phyloP scores from a whole-genome alignment of 2,888 invertebrate species.

The Taenaris catops region DNA sequence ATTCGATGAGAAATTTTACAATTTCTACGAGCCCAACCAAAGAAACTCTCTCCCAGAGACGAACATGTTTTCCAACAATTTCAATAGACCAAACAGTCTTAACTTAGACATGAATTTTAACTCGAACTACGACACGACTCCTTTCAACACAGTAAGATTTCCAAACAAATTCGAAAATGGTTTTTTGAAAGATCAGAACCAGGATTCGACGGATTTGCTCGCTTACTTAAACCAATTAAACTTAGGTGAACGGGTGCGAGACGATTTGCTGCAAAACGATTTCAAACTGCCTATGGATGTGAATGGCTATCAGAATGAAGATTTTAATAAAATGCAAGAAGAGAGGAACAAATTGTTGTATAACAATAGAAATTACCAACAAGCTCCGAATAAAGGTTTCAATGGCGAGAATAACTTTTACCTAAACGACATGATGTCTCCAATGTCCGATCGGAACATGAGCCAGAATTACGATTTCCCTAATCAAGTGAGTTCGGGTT shows the following conservation, averaged over 20 bases:
- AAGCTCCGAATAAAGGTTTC: conserved; percentile 44
- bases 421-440: conserved; percentile 53
- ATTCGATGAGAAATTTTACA: conserved; percentile 60
- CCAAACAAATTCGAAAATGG: conserved; percentile 47
- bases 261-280: conserved; percentile 47
- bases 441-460: conserved; percentile 47
- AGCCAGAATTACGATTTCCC: conserved; percentile 55
- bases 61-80: conserved; percentile 54
- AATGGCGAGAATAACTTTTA: conserved; percentile 41
- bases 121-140: conserved; percentile 40
- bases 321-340: conserved; percentile 46
- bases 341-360: conserved; percentile 55
- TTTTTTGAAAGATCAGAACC: conserved; percentile 46
- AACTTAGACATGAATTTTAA: conserved; percentile 61
- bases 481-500: conserved; percentile 40
- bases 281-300: conserved; percentile 56
- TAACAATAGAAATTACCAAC: conserved; percentile 49
- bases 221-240: conserved; percentile 58
- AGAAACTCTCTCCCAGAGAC: conserved; percentile 65
- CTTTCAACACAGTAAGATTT: conserved; percentile 44
- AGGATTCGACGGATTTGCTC: conserved; percentile 52
- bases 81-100: conserved; percentile 57
- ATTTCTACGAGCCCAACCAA: conserved; percentile 69
- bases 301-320: conserved; percentile 53
- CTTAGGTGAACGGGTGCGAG: conserved; percentile 46